Conservation (phyloP, 2,797 vertebrate species). For the Cygnus olor region DNA sequence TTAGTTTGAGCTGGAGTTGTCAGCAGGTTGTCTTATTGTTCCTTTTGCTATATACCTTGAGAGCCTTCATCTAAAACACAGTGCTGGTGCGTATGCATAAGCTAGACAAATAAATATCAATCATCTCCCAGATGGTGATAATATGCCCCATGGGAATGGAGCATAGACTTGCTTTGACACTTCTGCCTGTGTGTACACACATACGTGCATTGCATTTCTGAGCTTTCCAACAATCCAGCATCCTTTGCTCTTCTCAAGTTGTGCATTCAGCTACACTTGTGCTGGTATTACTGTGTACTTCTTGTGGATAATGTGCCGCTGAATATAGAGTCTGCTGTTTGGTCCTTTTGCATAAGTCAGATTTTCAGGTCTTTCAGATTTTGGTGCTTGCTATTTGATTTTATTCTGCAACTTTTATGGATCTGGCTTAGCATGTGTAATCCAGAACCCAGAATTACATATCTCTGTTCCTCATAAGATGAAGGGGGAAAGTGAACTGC, state of each 20-base stretch:
- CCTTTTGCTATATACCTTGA: constrained; percentile 42
- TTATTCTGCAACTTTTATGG: background rate
- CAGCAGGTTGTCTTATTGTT: constrained; percentile 65
- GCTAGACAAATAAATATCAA: constrained; percentile 57
- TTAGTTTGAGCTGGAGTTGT: constrained; percentile 49
- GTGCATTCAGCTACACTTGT: background rate
- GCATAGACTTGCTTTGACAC: background rate
- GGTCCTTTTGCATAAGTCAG: background rate
- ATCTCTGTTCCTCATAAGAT: background rate
- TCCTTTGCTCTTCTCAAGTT: background rate
- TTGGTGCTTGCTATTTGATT: background rate
- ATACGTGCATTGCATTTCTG: background rate
- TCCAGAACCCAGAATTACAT: background rate
- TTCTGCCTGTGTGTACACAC: background rate
- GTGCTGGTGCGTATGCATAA: constrained; percentile 2
- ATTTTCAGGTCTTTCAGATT: background rate
- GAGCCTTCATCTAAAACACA: constrained; percentile 27
- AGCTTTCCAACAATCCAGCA: background rate
- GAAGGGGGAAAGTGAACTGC: background rate
- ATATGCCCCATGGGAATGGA: constrained; percentile 8
- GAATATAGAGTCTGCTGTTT: background rate
- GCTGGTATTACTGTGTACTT: background rate
- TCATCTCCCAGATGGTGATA: constrained; percentile 55
- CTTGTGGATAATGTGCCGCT: background rate
- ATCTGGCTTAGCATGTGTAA: background rate